A percentile compares a stretch with the other conserved stretches of the same genome.
phyloP scores from a whole-genome alignment of 2,888 invertebrate species.

The Branchipolynoe longqiensis region DNA sequence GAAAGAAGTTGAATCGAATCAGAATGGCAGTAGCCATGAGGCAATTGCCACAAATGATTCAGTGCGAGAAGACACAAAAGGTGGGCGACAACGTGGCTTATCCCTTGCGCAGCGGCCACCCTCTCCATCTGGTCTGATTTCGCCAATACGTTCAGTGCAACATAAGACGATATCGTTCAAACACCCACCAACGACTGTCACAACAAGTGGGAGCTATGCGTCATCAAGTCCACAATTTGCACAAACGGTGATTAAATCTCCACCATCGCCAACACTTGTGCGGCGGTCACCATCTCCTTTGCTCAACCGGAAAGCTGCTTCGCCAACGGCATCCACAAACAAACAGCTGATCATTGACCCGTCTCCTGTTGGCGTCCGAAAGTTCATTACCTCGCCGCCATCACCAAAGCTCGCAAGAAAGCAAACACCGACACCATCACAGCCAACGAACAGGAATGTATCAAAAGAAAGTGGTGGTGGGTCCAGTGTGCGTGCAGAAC shows the following conservation, averaged over 20 bases:
- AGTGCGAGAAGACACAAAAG: constrained; percentile 21
- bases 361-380: neutral
- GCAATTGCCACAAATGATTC: neutral
- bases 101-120: neutral
- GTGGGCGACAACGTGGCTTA: neutral
- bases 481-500: neutral
- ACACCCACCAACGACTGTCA: constrained; percentile 18
- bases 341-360: neutral
- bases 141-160: constrained; percentile 25
- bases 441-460: neutral
- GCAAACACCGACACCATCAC: constrained; percentile 9
- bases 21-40: neutral
- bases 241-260: constrained; percentile 10
- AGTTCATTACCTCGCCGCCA: neutral
- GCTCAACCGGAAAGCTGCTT: neutral
- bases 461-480: neutral
- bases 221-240: constrained; percentile 39
- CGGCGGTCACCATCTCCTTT: constrained; percentile 26
- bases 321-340: neutral
- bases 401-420: constrained; percentile 7
- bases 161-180: constrained; percentile 52
- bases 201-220: constrained; percentile 31
- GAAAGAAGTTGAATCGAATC: neutral
- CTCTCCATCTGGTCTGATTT: constrained; percentile 20
- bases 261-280: neutral